Evolutionary conservation across 1,140 invertebrate genomes (phyloP).

Genomic region (Eurosta solidaginis): DNA sequence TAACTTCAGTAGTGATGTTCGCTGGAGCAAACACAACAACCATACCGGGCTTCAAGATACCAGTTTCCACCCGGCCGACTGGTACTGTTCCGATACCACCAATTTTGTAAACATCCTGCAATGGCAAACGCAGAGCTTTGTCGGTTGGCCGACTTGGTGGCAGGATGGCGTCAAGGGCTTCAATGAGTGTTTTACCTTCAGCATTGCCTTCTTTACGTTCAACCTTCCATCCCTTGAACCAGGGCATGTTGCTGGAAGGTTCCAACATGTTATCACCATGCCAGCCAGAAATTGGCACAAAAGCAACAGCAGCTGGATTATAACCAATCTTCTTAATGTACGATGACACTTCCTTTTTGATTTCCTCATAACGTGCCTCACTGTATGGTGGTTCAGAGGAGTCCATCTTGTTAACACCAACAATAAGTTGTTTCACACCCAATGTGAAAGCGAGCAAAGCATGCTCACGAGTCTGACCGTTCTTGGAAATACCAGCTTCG

Average conservation of each 20-base stretch:
- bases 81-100: slow-evolving; percentile 98
- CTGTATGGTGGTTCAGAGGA: slow-evolving; percentile 89
- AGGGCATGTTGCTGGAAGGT: slow-evolving; percentile 79
- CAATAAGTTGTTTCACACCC: slow-evolving; percentile 92
- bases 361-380: slow-evolving; percentile 86
- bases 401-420: slow-evolving; percentile 97
- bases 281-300: slow-evolving; percentile 95
- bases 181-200: slow-evolving; percentile 83
- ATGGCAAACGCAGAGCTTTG: slow-evolving; percentile 86
- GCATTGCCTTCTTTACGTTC: slow-evolving; percentile 85
- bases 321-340: slow-evolving; percentile 97
- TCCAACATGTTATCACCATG: slow-evolving; percentile 94
- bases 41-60: slow-evolving; percentile 90
- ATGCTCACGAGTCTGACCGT: slow-evolving; percentile 93
- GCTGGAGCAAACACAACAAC: slow-evolving; percentile 89
- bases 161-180: slow-evolving; percentile 86
- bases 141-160: slow-evolving; percentile 86
- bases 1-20: slow-evolving; percentile 91
- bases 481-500: slow-evolving; percentile 94
- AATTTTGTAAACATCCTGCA: slow-evolving; percentile 98
- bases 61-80: slow-evolving; percentile 95
- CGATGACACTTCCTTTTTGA: slow-evolving; percentile 86
- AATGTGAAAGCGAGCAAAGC: slow-evolving; percentile 91
- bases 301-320: slow-evolving; percentile 86
- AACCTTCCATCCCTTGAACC: slow-evolving; percentile 91